Evolutionary conservation across 2,888 invertebrate species (phyloP).

Genomic region (Tinea semifulvella): DNA sequence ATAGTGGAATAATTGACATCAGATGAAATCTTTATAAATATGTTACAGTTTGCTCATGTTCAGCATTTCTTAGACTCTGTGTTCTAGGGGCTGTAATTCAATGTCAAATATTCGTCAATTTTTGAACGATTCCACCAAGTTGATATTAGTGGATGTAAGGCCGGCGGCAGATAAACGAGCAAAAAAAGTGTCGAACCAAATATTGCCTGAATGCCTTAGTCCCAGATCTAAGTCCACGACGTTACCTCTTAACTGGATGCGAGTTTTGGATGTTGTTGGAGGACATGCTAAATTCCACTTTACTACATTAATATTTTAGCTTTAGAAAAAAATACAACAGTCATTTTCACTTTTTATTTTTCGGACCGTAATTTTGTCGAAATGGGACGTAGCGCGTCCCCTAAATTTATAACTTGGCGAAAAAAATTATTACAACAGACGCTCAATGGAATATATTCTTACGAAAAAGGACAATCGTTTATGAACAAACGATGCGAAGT

Average conservation of each 20-base stretch:
- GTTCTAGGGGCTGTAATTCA: too few species aligned
- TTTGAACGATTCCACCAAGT: too few species aligned
- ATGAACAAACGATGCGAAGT: neutral
- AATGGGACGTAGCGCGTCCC: neutral
- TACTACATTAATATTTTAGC: slow-evolving; percentile 7
- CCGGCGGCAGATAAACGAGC: too few species aligned
- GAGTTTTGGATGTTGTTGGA: neutral
- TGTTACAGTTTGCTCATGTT: too few species aligned
- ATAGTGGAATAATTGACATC: too few species aligned
- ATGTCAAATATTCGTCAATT: too few species aligned
- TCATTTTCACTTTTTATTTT: neutral
- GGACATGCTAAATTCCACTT: slow-evolving; percentile 3
- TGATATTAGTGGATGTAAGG: too few species aligned
- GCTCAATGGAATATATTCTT: neutral
- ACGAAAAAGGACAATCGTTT: neutral
- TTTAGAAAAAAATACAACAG: neutral
- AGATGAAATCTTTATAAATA: too few species aligned
- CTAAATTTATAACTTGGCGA: neutral
- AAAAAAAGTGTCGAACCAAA: too few species aligned
- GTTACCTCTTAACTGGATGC: neutral
- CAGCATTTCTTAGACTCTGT: too few species aligned
- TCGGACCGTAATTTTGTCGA: neutral
- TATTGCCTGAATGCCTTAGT: too few species aligned
- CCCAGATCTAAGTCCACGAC: too few species aligned
- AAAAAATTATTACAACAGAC: neutral